These are phyloP conservation scores for Vidua chalybeata DNA, from an alignment of 2,113 vertebrate genomes.

Conservation along the genomic window DNA sequence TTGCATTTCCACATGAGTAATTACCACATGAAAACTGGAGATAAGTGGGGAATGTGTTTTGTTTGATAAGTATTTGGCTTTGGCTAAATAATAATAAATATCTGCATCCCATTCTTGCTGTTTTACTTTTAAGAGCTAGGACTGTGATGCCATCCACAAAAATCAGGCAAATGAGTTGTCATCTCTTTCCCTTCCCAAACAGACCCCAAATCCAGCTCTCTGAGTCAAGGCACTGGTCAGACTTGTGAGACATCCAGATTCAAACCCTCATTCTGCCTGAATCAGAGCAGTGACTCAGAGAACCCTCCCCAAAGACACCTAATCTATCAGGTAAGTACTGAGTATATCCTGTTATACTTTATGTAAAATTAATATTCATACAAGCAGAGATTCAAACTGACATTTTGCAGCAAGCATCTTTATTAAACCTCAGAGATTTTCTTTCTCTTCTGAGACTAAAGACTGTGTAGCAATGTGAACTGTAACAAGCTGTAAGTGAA, in stretches of 20 bases:
- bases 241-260: not conserved
- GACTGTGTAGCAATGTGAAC: not conserved
- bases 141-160: not conserved
- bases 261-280: not conserved
- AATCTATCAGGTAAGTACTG: not conserved
- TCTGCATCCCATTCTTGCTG: not conserved
- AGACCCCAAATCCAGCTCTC: not conserved
- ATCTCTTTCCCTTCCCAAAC: fast-evolving
- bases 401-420: not conserved
- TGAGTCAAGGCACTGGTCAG: not conserved
- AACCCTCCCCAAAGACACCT: not conserved
- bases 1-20: not conserved
- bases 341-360: not conserved
- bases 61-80: not conserved
- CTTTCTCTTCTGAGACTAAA: not conserved
- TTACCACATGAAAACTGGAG: not conserved
- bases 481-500: not conserved
- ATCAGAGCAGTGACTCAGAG: not conserved
- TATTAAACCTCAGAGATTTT: not conserved
- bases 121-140: not conserved
- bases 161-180: not conserved
- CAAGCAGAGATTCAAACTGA: not conserved
- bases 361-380: not conserved
- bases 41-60: not conserved
- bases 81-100: not conserved